Conservation (phyloP, 2,888 invertebrate genomes). For the Ephialtes manifestator region DNA sequence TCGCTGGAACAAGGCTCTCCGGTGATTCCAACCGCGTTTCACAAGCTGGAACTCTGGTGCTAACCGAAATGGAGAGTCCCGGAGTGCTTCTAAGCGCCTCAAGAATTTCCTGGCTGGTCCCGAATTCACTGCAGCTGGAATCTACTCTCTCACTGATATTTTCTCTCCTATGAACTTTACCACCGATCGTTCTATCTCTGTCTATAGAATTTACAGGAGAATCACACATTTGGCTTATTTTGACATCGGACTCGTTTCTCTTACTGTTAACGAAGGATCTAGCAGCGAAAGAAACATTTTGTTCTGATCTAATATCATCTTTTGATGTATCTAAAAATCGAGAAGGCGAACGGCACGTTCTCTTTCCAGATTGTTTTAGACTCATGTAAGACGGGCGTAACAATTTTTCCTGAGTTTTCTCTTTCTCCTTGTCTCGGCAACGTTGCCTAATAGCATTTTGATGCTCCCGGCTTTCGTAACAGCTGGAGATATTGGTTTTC, state of each 20-base stretch:
- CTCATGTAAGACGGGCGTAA: constrained; percentile 11
- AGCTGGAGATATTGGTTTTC: constrained; percentile 64
- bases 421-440: constrained; percentile 17
- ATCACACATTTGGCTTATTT: constrained; percentile 5
- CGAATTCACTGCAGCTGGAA: constrained; percentile 46
- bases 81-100: constrained; percentile 82
- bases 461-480: constrained; percentile 54
- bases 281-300: neutral
- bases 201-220: neutral
- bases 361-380: neutral
- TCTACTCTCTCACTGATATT: constrained; percentile 38
- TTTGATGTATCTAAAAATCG: constrained; percentile 16
- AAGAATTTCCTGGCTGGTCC: constrained; percentile 80
- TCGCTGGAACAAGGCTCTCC: constrained; percentile 73
- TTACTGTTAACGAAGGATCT: constrained; percentile 6
- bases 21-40: constrained; percentile 71
- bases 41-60: constrained; percentile 75
- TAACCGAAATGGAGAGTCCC: constrained; percentile 81
- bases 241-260: constrained; percentile 14
- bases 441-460: constrained; percentile 2
- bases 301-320: neutral
- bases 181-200: constrained; percentile 13
- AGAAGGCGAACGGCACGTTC: neutral
- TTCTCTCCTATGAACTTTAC: constrained; percentile 55
- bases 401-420: neutral